Conservation (phyloP, 2,113 vertebrate genomes). For the Aphelocoma coerulescens region DNA sequence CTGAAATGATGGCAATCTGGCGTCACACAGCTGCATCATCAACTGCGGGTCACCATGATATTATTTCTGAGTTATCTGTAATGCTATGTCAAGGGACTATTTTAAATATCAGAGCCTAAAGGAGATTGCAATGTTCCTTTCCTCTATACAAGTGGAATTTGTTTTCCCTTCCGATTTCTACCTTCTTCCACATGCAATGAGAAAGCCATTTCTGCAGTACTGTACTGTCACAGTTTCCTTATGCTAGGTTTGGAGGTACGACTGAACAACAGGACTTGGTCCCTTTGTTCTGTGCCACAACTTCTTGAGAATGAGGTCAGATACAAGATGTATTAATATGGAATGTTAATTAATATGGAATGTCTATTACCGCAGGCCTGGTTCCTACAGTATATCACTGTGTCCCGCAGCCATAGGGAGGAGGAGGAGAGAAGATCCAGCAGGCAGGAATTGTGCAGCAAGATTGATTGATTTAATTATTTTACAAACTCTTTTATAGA, state of each 20-base stretch:
- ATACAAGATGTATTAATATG: background rate
- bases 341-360: background rate
- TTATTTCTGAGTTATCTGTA: background rate
- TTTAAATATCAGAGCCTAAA: background rate
- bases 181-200: background rate
- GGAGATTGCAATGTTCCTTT: background rate
- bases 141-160: background rate
- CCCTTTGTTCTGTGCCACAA: background rate
- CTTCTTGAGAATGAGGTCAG: background rate
- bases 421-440: no score
- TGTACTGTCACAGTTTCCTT: fast-evolving
- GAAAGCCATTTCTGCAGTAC: background rate
- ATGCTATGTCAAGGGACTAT: background rate
- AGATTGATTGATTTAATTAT: no score
- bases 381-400: no score
- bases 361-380: no score
- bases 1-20: background rate
- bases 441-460: no score
- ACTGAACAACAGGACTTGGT: background rate
- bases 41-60: background rate
- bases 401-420: no score
- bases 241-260: background rate
- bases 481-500: no score
- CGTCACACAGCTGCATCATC: background rate
- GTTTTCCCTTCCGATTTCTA: background rate